Evolutionary conservation across 1,140 invertebrate genomes (phyloP).

Genomic region (Coboldia fuscipes): DNA sequence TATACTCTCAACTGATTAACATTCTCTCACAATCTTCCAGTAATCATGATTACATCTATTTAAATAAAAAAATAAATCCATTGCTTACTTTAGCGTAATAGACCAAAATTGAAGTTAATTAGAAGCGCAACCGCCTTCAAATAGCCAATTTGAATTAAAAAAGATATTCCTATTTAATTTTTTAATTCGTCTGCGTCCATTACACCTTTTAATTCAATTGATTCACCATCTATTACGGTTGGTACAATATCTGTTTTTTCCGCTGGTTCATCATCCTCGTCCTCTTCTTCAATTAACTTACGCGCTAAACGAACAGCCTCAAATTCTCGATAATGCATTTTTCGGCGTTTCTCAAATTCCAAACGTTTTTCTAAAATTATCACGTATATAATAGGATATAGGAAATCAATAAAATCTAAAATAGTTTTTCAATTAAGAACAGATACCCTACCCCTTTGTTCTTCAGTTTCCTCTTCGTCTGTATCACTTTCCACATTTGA

Average conservation of each 20-base stretch:
- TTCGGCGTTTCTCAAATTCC: conserved; percentile 77
- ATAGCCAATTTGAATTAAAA: too few species aligned
- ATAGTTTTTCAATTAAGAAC: conserved; percentile 32
- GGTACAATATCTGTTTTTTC: conserved; percentile 17
- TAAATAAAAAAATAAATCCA: too few species aligned
- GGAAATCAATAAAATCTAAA: conserved; percentile 23
- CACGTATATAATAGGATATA: conserved; percentile 4
- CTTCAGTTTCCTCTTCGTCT: conserved; percentile 37
- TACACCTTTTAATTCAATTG: neutral
- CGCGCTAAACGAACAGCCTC: conserved; percentile 77
- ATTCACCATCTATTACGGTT: neutral
- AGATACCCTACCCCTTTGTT: conserved; percentile 28
- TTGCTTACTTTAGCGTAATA: too few species aligned
- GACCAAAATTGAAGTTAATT: too few species aligned
- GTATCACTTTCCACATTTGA: conserved; percentile 29
- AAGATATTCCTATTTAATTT: neutral
- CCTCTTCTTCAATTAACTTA: conserved; percentile 74
- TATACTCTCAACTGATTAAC: too few species aligned
- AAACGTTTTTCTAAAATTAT: conserved; percentile 34
- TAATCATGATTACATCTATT: too few species aligned
- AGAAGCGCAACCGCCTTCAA: too few species aligned
- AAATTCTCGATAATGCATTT: conserved; percentile 95
- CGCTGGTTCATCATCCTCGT: conserved; percentile 60
- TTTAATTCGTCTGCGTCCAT: neutral
- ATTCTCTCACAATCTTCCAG: too few species aligned